These are phyloP conservation scores for Lycaena phlaeas DNA, from an alignment of 2,888 invertebrate genomes.

Conservation along the genomic window DNA sequence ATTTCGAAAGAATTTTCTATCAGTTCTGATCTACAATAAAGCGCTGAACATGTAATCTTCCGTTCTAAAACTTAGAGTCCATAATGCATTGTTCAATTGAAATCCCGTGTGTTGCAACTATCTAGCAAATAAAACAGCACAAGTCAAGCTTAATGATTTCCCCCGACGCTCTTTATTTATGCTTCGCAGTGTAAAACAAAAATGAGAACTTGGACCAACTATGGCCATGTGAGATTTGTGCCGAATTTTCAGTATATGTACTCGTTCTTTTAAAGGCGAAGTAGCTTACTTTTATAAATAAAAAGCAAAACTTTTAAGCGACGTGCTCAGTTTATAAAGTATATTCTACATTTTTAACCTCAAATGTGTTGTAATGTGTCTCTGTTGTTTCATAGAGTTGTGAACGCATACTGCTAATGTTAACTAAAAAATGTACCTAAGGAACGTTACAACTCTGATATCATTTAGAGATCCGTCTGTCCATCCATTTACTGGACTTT, in stretches of 20 bases:
- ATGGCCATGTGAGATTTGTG: constrained; percentile 1
- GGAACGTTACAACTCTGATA: too few species aligned
- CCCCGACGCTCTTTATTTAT: constrained; percentile 17
- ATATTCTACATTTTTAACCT: too few species aligned
- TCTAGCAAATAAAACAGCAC: constrained; percentile 16
- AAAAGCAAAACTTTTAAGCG: neutral
- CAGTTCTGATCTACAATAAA: constrained; percentile 10
- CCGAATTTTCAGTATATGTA: neutral
- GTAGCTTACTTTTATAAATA: neutral
- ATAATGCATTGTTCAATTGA: constrained; percentile 9
- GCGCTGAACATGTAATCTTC: constrained; percentile 4
- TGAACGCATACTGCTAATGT: too few species aligned
- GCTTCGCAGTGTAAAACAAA: constrained; percentile 1
- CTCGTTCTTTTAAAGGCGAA: neutral
- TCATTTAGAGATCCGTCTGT: too few species aligned
- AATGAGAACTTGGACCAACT: neutral
- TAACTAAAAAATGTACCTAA: too few species aligned
- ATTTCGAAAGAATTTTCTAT: constrained; percentile 16
- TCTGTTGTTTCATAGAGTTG: too few species aligned
- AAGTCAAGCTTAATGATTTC: constrained; percentile 20
- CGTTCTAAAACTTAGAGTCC: constrained; percentile 5
- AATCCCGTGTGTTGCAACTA: constrained; percentile 6
- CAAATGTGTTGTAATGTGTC: neutral
- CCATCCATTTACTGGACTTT: too few species aligned
- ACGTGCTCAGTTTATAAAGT: too few species aligned